Conservation (phyloP, 2,113 vertebrate species). For the Alces alces region DNA sequence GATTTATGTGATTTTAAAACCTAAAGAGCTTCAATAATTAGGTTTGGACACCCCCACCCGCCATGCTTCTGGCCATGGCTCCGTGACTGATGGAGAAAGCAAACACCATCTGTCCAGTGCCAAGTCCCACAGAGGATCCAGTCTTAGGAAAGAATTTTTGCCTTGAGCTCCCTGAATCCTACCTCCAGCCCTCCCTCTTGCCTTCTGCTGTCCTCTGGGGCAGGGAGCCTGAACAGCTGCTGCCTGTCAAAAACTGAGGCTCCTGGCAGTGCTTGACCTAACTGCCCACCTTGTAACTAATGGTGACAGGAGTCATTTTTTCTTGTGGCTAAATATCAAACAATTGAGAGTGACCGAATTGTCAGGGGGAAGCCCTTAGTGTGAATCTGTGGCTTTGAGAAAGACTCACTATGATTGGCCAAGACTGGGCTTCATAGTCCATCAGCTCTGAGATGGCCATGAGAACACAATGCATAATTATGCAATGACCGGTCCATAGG, state of each 20-base stretch:
- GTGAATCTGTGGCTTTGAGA: not conserved
- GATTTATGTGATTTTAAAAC: not conserved
- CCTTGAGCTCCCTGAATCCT: not conserved
- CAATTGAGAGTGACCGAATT: not conserved
- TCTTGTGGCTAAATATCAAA: not conserved
- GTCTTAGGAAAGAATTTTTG: not conserved
- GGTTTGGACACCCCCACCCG: not conserved
- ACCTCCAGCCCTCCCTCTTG: not conserved
- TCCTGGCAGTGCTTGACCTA: not conserved
- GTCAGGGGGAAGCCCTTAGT: not conserved
- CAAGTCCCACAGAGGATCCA: not conserved
- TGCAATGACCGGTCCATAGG: not conserved
- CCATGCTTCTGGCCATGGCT: not conserved
- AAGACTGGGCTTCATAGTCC: not conserved
- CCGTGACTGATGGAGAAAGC: not conserved
- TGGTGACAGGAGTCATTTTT: not conserved
- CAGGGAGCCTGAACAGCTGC: slow-evolving; percentile 38
- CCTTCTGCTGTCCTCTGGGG: slow-evolving; percentile 54
- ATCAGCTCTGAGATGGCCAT: not conserved
- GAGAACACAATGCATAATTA: not conserved
- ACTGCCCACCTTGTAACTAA: not conserved
- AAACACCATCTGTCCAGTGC: slow-evolving; percentile 36
- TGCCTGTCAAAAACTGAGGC: not conserved
- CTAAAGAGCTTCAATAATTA: not conserved
- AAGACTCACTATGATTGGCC: not conserved